Conservation (phyloP, 2,113 vertebrate genomes). For the Megalops atlanticus region DNA sequence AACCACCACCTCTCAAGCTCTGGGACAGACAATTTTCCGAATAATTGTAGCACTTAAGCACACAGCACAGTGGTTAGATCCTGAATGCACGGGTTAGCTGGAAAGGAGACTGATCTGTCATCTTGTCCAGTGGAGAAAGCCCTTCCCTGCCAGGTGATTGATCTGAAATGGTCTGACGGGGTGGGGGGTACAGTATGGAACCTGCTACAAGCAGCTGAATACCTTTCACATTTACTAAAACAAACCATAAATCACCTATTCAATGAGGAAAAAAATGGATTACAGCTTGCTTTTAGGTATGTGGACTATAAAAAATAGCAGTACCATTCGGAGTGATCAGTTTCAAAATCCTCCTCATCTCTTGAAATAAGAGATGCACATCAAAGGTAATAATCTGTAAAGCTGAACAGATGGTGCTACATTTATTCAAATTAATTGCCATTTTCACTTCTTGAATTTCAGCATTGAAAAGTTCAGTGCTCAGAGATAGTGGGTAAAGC, state of each 20-base stretch:
- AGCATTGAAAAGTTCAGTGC: not conserved
- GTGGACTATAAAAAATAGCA: not conserved
- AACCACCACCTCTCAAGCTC: not conserved
- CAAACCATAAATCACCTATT: slow-evolving; percentile 12
- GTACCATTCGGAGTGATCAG: too few species aligned
- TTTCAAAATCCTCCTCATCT: not conserved
- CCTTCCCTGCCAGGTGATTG: slow-evolving; percentile 3
- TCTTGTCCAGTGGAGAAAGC: not conserved
- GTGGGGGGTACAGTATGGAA: slow-evolving; percentile 30
- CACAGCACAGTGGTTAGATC: too few species aligned
- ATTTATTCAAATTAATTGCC: not conserved
- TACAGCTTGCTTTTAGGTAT: not conserved
- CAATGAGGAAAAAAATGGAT: not conserved
- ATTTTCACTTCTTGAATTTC: not conserved
- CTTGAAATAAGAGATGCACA: not conserved
- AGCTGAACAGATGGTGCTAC: not conserved
- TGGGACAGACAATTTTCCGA: not conserved
- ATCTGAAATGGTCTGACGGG: slow-evolving; percentile 30
- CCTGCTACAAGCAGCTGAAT: not conserved
- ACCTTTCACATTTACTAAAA: not conserved
- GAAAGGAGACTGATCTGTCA: not conserved
- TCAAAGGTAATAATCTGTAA: not conserved
- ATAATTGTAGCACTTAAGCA: not conserved
- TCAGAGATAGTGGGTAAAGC: not conserved
- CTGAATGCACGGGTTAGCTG: not conserved